Base-by-base conservation (phyloP, 2,888 invertebrate genomes). In the Tricholauxania praeusta region DNA sequence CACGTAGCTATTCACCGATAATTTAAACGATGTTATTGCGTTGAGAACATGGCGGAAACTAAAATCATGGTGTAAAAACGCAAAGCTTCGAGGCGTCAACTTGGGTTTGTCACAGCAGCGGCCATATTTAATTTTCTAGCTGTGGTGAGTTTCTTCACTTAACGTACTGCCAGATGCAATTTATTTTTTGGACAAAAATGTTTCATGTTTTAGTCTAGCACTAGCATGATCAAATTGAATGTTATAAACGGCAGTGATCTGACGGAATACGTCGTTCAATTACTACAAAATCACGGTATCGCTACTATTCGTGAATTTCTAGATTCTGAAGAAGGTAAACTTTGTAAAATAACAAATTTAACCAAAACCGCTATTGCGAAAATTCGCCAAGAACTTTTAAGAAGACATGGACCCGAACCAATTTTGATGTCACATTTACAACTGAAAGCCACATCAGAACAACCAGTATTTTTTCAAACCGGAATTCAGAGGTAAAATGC, bases 21-120 rank as follows among this genome's bases (percentile, higher is more conserved):
- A 49, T 48, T 49, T 32, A 55, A 39, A 52, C 28, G 57, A 59
- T 48, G 52, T 76, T 72, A 15, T 12, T 62, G 8, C 39, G 78
- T 78, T 75, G 78, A 80, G 79, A 81, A 80, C 79, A 80, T 79
- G 78, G 77, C 81, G 80, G 81, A 81, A 81, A 81, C 81, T 81
- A 71, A 79, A 80, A 78, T 72, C 71, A 74, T 78, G 79, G 77
- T 76, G 76, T 78, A 77, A 77, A 72, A 75, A 59, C 7, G 28
- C n/a, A 53, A 65, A 59, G 1, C 47, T 15, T 12, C 72, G 57
- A 74, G 72, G 70, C 69, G 60, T 12, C 39, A 67, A 47, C 28
- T 19, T 64, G 19, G 48, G 64, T 64, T 64, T 49, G 64, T 7
- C 47, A 22, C 19, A 72, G 75, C 64, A 59, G 72, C 73, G 62